Conservation (phyloP, 2,113 vertebrate species). For the Manacus vitellinus region DNA sequence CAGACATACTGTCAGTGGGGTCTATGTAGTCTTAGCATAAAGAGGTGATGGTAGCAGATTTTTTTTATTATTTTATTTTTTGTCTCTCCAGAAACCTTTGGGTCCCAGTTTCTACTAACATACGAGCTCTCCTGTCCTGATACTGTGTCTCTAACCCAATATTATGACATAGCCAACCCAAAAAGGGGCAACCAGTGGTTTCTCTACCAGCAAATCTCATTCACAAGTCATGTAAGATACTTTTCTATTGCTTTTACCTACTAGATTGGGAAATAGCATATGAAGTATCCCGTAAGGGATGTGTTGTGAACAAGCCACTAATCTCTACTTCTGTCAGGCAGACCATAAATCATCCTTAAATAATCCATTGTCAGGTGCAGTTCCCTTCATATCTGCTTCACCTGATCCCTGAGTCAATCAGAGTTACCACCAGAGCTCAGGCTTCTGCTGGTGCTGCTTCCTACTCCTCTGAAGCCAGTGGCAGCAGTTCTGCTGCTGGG, state of each 20-base stretch:
- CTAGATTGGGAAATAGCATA: background rate
- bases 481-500: background rate
- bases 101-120: background rate
- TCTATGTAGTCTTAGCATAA: background rate
- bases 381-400: background rate
- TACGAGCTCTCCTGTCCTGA: background rate
- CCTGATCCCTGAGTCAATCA: background rate
- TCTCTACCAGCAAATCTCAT: background rate
- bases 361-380: background rate
- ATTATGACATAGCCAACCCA: background rate
- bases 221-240: background rate
- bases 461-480: background rate
- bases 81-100: background rate
- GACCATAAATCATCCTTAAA: background rate
- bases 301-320: background rate
- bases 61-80: background rate
- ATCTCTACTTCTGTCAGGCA: background rate
- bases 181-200: background rate
- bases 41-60: background rate
- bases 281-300: background rate
- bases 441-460: background rate
- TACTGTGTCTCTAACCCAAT: background rate
- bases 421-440: background rate
- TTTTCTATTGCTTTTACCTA: background rate
- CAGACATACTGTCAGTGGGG: background rate